Base-by-base conservation (phyloP, 1,140 invertebrate species). In the Cotesia chilonis region DNA sequence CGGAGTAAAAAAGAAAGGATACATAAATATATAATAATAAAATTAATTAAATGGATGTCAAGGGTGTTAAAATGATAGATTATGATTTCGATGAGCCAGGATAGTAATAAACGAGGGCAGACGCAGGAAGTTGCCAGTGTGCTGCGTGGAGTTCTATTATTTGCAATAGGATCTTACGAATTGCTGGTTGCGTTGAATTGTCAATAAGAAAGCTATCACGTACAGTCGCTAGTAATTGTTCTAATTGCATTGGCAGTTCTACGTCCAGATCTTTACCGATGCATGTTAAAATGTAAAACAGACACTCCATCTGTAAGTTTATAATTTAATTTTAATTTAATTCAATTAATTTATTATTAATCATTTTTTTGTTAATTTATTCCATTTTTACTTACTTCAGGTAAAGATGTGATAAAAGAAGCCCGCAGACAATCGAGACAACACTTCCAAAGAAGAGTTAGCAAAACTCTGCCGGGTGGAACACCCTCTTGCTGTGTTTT, bases 71-170 rank as follows among this genome's bases (percentile, higher is more conserved):
- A 55, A 57, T 28, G 54, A 35, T 17, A 6, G 17, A 17, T 35
- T 60, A 68, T 81, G 74, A 85, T 79, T 84, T 84, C 6, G 83
- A 79, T 1, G 84, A 82, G 47, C 82, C 84, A 12, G 94, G 94
- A 84, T 96, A 96, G 85, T 96, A 96, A 85, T 97, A 97, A 63
- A 95, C 90, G 41, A 96, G 93, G 2, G 95, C 94, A 4, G 93
- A 92, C 35, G 94, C 94, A 17, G 94, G 93, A 59, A 96, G 88
- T 82, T 96, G 93, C 95, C 95, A 96, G 79, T 93, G 91, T 0
- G 94, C 94, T 1, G 95, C 94, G 81, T 94, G 93, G 60, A 96
- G 87, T 81, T 96, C 95, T 70, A 97, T 95, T 35, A 96, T 87
- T 84, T 96, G 95, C 70, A 96, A 87, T 12, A 96, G 88, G 0